phyloP scores from a whole-genome alignment of 2,888 invertebrate species.

The Himalopsyche anomala region DNA sequence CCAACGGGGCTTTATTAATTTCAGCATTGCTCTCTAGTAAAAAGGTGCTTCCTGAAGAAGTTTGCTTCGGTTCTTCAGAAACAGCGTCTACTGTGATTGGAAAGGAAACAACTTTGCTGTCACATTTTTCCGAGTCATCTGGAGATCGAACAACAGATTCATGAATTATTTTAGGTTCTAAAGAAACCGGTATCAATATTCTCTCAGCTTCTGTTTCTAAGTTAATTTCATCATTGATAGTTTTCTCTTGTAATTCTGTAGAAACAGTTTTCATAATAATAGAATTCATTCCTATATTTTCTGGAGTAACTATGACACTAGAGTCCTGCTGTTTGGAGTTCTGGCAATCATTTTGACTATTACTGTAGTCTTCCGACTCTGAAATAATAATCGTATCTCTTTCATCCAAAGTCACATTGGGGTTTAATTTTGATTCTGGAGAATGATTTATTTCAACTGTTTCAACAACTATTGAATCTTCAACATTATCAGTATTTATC shows the following conservation, averaged over 20 bases:
- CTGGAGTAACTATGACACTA: conserved; percentile 58
- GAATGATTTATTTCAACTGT: conserved; percentile 24
- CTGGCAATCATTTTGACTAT: conserved; percentile 70
- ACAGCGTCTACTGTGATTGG: background rate
- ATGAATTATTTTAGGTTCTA: background rate
- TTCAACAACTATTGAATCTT: conserved; percentile 22
- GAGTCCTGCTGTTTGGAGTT: conserved; percentile 48
- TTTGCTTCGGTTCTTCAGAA: background rate
- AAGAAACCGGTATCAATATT: background rate
- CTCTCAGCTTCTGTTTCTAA: background rate
- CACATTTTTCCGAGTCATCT: background rate
- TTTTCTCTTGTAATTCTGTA: background rate
- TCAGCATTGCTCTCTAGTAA: background rate
- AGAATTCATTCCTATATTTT: conserved; percentile 49
- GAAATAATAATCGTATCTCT: conserved; percentile 75
- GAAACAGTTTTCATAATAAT: background rate
- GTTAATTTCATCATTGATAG: background rate
- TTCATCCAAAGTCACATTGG: conserved; percentile 68
- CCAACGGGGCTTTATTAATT: background rate
- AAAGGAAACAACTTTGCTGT: background rate
- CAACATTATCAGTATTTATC: background rate
- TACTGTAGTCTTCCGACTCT: conserved; percentile 75
- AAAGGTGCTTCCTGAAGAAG: background rate
- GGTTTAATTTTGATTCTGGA: background rate
- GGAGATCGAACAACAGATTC: background rate